Evolutionary conservation across 2,113 vertebrate genomes (phyloP).

Genomic region (Empidonax alnorum): DNA sequence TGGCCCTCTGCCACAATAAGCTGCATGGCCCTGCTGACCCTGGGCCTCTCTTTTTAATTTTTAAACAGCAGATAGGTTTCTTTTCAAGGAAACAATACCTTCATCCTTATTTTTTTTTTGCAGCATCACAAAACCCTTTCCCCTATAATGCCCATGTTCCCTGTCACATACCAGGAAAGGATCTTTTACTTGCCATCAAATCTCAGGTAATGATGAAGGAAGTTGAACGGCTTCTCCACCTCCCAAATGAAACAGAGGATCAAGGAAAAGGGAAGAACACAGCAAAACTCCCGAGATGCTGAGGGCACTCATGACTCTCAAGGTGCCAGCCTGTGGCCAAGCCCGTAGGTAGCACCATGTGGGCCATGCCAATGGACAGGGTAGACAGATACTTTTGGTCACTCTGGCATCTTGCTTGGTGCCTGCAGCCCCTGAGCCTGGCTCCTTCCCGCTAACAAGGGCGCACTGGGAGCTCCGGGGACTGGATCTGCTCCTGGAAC

Average conservation of each 20-base stretch:
- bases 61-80: neutral
- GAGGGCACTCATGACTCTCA: neutral
- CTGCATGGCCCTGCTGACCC: neutral
- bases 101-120: neutral
- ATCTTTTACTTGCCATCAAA: neutral
- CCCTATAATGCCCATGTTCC: fast-evolving
- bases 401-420: fast-evolving
- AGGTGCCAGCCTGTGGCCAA: neutral
- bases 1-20: fast-evolving
- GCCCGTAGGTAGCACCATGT: neutral
- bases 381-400: neutral
- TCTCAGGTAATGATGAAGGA: neutral
- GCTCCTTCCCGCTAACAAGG: neutral
- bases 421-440: fast-evolving
- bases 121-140: neutral
- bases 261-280: neutral
- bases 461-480: neutral
- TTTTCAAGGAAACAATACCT: neutral
- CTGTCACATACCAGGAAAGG: neutral
- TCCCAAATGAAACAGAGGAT: neutral
- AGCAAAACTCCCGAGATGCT: fast-evolving
- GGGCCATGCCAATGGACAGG: neutral
- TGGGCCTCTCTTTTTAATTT: neutral
- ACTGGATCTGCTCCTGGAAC: neutral
- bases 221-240: neutral